Percentiles rank a stretch among this genome's conserved stretches.
Conservation (phyloP, 2,113 vertebrate genomes). For the human region GRCh38 chr2:83972501-83973000, state of each 20-base stretch:
- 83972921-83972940: neutral
- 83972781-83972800: neutral
- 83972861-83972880: neutral
- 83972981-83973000: neutral
- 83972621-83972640: constrained; percentile 15
- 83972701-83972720: neutral
- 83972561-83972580: neutral
- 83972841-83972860: neutral
- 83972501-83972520: neutral
- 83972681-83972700: neutral
- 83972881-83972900: neutral
- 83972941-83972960: neutral
- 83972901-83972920: neutral
- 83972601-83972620: neutral
- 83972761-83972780: neutral
- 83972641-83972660: neutral
- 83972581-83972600: neutral
- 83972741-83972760: neutral
- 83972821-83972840: neutral
- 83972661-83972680: neutral
- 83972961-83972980: neutral
- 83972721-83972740: neutral
- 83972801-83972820: neutral
- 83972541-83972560: constrained; percentile 14
- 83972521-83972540: neutral